These are phyloP conservation scores for Scaptomyza reducta DNA, from an alignment of 2,888 invertebrate genomes.

Conservation along the genomic window DNA sequence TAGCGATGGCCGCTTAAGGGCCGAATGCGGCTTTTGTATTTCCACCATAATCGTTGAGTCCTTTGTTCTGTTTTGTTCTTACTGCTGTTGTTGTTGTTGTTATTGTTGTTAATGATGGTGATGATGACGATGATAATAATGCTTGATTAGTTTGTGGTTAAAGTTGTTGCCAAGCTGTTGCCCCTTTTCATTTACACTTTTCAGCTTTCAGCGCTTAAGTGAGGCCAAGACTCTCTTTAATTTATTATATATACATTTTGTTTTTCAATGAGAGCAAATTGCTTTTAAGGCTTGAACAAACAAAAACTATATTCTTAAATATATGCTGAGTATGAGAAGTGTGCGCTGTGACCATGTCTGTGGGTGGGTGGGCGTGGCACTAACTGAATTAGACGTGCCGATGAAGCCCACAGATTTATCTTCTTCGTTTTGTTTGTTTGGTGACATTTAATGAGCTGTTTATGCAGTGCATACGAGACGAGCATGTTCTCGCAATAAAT, in stretches of 20 bases:
- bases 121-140: slow-evolving; percentile 14
- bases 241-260: too few species aligned
- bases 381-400: slow-evolving; percentile 40
- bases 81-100: slow-evolving; percentile 13
- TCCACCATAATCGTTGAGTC: slow-evolving; percentile 78
- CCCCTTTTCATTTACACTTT: slow-evolving; percentile 6
- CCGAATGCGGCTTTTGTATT: slow-evolving; percentile 83
- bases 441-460: slow-evolving; percentile 72
- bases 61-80: not conserved
- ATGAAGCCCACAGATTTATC: slow-evolving; percentile 27
- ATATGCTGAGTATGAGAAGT: too few species aligned
- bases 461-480: slow-evolving; percentile 55
- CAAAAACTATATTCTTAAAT: too few species aligned
- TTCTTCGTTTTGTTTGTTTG: not conserved
- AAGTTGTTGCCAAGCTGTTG: slow-evolving; percentile 29
- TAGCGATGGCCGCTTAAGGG: slow-evolving; percentile 81
- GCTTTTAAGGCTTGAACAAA: too few species aligned
- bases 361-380: not conserved
- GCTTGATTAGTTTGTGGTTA: slow-evolving; percentile 30
- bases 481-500: slow-evolving; percentile 66
- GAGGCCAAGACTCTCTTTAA: too few species aligned
- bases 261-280: too few species aligned
- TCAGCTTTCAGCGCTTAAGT: slow-evolving; percentile 1
- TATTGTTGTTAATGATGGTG: slow-evolving; percentile 22
- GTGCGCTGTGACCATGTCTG: not conserved